phyloP scores from a whole-genome alignment of 2,113 vertebrate genomes.

The Tauraco erythrolophus region DNA sequence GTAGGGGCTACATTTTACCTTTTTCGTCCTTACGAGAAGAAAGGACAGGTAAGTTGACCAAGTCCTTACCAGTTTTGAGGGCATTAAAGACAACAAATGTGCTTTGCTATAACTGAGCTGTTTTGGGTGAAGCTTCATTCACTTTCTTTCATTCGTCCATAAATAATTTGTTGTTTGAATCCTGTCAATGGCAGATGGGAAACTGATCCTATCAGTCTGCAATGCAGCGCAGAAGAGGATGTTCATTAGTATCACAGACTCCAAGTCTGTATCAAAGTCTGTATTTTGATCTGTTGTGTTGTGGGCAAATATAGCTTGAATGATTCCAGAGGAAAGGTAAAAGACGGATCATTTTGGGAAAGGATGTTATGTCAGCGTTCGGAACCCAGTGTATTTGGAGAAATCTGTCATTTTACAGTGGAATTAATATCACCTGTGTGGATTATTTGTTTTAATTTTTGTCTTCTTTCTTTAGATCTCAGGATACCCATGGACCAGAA shows the following conservation, averaged over 20 bases:
- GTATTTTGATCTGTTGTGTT: neutral
- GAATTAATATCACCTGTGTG: neutral
- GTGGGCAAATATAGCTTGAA: neutral
- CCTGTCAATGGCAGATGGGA: neutral
- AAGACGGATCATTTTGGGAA: neutral
- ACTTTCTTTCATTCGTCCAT: neutral
- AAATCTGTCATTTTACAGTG: neutral
- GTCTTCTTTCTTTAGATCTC: conserved; percentile 78
- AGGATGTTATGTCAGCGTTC: neutral
- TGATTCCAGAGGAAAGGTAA: neutral
- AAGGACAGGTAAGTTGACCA: neutral
- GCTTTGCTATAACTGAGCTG: neutral
- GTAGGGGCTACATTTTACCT: neutral
- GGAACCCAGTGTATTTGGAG: neutral
- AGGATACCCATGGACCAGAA: conserved; percentile 86
- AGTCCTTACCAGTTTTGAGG: neutral
- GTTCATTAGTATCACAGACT: conserved; percentile 30
- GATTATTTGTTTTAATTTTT: conserved; percentile 21
- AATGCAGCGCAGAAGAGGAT: rapidly evolving
- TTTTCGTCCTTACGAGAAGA: neutral
- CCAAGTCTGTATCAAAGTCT: neutral
- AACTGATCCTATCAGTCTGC: neutral
- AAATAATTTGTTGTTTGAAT: conserved; percentile 25
- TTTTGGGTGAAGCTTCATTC: neutral
- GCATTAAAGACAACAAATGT: neutral